Percentiles rank a stretch among this genome's conserved stretches.
Conservation (phyloP, 2,888 invertebrate genomes). For the Parnassius orleans region DNA sequence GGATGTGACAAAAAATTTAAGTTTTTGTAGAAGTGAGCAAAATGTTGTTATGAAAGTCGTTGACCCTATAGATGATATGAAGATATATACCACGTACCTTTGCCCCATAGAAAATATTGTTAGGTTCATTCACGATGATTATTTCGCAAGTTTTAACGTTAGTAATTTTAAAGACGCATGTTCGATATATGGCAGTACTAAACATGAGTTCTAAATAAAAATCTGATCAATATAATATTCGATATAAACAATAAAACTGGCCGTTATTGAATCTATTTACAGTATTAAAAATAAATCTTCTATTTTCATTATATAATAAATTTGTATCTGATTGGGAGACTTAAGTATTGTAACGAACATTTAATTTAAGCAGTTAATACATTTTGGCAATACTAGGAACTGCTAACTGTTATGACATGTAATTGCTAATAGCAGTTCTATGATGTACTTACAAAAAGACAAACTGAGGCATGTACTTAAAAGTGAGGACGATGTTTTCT, state of each 20-base stretch:
- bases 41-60: constrained; percentile 71
- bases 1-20: constrained; percentile 90
- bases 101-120: constrained; percentile 94
- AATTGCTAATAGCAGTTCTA: no score
- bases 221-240: no score
- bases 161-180: constrained; percentile 95
- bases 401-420: no score
- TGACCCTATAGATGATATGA: constrained; percentile 59
- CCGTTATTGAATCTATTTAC: not conserved
- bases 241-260: constrained; percentile 26
- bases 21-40: constrained; percentile 87
- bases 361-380: no score
- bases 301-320: no score
- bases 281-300: no score
- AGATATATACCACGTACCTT: constrained; percentile 76
- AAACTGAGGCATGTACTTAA: not conserved
- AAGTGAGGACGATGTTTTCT: not conserved
- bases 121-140: constrained; percentile 92
- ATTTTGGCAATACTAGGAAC: no score
- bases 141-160: constrained; percentile 90
- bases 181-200: constrained; percentile 58
- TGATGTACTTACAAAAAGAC: no score
- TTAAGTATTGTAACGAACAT: no score
- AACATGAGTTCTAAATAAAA: constrained; percentile 39
- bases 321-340: no score